Conservation (phyloP, 2,113 vertebrate species). For the Anarhynchus alexandrinus region DNA sequence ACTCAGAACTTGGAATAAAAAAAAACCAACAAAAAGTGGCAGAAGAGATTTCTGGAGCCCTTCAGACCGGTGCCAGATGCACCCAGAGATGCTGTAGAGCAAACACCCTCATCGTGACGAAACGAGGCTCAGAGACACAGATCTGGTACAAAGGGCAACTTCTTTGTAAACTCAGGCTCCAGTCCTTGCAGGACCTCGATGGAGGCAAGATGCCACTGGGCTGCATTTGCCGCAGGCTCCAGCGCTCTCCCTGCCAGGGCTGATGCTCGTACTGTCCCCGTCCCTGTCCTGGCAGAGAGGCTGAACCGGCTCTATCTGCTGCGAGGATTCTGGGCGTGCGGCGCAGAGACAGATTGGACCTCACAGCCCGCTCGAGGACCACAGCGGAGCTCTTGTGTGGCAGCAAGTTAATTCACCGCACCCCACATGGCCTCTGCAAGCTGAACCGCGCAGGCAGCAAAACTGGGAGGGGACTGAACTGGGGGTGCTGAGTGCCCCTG, state of each 20-base stretch:
- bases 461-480: background rate
- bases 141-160: background rate
- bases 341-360: rapidly evolving
- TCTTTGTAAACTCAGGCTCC: background rate
- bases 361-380: background rate
- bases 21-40: background rate
- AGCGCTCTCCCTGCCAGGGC: background rate
- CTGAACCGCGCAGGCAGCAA: background rate
- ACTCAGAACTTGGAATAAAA: background rate
- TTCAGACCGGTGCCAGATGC: background rate
- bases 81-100: background rate
- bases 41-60: background rate
- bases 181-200: background rate
- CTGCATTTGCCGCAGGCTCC: background rate
- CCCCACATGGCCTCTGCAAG: rapidly evolving
- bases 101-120: rapidly evolving
- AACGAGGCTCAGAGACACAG: background rate
- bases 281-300: background rate
- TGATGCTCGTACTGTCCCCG: background rate
- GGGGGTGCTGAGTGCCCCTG: background rate
- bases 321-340: rapidly evolving
- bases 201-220: background rate
- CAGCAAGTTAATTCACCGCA: background rate
- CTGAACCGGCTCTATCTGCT: background rate
- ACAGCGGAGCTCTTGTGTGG: background rate